Base-by-base conservation (phyloP, 2,888 invertebrate species). In the Watsonalla cultraria region DNA sequence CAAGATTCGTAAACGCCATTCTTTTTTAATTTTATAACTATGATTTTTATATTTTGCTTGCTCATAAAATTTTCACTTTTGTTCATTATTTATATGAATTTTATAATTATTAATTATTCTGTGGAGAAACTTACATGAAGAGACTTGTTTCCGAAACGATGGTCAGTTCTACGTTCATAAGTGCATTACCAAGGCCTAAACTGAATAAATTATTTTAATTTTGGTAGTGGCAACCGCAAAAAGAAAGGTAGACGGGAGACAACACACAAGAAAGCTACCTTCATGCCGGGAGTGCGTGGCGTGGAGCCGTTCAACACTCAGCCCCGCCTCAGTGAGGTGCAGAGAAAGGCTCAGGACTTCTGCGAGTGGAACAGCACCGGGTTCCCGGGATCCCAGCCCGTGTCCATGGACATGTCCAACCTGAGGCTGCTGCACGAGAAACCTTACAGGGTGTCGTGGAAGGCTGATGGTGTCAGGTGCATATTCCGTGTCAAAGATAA, bases 381-480 rank as follows among this genome's bases (percentile, higher is more conserved):
- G 0, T 99, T 99, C 86, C 99, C 99, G 0, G 99, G 99, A 0
- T 94, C 95, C 2, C 99, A 99, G 77, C 99, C 99, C 0, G 98
- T 99, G 0, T 99, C 99, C 0, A 98, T 99, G 98, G 96, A 97
- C 74, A 85, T 90, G 0, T 76, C 92, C 0, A 99, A 99, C 82
- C 90, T 99, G 49, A 81, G 84, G 51, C 91, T 95, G 9, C 84
- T 99, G 5, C 91, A 93, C 37, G 86, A 94, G 62, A 96, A 96
- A 74, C 96, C 96, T 0, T 99, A 99, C 76, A 94, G 95, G 78
- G 99, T 99, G 0, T 99, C 99, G 2, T 99, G 99, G 99, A 99
- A 99, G 80, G 99, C 99, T 8, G 99, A 99, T 84, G 99, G 99
- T 45, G 96, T 96, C 39, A 94, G 97, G 95, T 96, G 78, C 76